Evolutionary conservation across 2,113 vertebrate genomes (phyloP).

Genomic region (Lampris megalopsis): DNA sequence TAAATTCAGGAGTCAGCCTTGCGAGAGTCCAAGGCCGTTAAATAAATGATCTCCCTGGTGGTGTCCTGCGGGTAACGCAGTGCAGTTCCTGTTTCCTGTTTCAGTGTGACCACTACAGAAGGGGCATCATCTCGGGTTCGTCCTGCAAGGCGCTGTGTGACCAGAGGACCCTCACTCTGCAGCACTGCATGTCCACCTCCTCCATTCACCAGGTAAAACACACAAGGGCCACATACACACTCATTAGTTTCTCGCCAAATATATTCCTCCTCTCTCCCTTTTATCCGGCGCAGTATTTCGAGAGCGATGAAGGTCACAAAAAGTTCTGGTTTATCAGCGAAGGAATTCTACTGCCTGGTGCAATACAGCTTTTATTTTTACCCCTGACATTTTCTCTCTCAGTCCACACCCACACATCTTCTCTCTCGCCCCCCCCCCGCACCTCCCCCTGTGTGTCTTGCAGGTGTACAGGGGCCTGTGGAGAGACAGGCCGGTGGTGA

Average conservation of each 20-base stretch:
- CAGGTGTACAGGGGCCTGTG: constrained; percentile 94
- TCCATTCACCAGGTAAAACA: constrained; percentile 88
- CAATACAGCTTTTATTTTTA: too few species aligned
- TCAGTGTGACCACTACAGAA: constrained; percentile 96
- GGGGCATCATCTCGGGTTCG: constrained; percentile 95
- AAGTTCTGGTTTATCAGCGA: too few species aligned
- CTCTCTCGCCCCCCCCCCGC: neutral
- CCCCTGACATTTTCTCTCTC: too few species aligned
- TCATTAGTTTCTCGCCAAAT: neutral
- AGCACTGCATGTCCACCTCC: constrained; percentile 89
- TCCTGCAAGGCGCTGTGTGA: constrained; percentile 92
- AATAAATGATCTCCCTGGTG: neutral
- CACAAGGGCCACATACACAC: constrained; percentile 9
- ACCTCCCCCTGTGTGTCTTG: neutral
- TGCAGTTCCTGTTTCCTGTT: constrained; percentile 39
- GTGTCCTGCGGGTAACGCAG: constrained; percentile 6
- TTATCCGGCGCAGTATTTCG: too few species aligned
- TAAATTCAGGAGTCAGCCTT: neutral
- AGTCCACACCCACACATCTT: neutral
- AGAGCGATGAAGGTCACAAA: too few species aligned
- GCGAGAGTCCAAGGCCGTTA: neutral
- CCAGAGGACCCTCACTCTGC: constrained; percentile 86
- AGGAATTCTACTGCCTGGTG: too few species aligned
- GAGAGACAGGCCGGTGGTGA: constrained; percentile 91
- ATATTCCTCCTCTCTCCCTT: too few species aligned